Conservation (phyloP, 2,113 vertebrate species). For the Butorides virescens region DNA sequence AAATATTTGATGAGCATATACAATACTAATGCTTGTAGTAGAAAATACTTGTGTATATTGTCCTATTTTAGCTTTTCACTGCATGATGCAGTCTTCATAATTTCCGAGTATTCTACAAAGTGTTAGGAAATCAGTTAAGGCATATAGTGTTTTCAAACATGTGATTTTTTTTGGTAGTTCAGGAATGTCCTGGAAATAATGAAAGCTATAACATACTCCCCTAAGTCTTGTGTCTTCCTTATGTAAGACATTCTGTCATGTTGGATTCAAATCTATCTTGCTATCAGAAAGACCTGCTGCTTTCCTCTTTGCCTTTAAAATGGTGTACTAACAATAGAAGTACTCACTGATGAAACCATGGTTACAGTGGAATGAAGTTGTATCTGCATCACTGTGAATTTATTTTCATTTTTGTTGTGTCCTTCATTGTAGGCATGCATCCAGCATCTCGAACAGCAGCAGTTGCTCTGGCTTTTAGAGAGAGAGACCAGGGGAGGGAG, state of each 20-base stretch:
- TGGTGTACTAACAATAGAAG: constrained; percentile 61
- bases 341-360: constrained; percentile 67
- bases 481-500: background rate
- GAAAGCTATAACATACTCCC: background rate
- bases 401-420: constrained; percentile 46
- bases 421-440: constrained; percentile 4
- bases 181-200: background rate
- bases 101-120: background rate
- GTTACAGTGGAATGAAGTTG: constrained; percentile 61
- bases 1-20: background rate
- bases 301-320: constrained; percentile 43
- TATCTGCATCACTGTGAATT: constrained; percentile 30
- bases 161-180: background rate
- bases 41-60: background rate
- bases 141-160: background rate
- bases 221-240: constrained; percentile 31
- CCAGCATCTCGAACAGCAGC: background rate
- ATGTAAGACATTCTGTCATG: constrained; percentile 18
- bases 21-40: background rate
- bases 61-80: background rate
- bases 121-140: background rate
- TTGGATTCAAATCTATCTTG: constrained; percentile 40
- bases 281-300: constrained; percentile 53
- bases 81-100: background rate
- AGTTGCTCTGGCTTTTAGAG: background rate